Percentiles rank a stretch among this genome's conserved stretches.
phyloP scores from a whole-genome alignment of 2,113 vertebrate genomes.

The Heterocephalus glaber region DNA sequence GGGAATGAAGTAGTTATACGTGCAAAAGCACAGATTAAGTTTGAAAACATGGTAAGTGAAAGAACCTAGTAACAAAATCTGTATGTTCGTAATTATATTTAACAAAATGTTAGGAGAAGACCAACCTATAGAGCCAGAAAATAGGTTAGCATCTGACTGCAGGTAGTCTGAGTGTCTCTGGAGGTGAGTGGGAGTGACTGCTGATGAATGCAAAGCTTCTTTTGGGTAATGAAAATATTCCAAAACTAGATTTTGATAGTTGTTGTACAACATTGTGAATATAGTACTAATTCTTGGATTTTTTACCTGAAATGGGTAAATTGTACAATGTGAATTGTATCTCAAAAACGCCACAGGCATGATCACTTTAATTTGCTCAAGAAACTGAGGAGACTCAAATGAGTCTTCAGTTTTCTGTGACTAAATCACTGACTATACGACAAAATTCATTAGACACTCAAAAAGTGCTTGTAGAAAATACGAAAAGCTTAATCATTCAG shows the following conservation, averaged over 20 bases:
- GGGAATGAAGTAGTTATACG: neutral
- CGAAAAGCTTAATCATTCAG: neutral
- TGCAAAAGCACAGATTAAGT: neutral
- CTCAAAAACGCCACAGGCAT: neutral
- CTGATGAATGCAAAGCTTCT: neutral
- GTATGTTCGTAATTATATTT: neutral
- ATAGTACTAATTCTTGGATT: neutral
- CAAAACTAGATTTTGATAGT: neutral
- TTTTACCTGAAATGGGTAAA: neutral
- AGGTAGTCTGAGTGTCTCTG: rapidly evolving
- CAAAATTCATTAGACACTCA: neutral
- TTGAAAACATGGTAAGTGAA: neutral
- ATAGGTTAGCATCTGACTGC: neutral
- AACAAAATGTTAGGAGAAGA: neutral
- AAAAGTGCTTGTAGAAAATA: neutral
- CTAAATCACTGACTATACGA: neutral
- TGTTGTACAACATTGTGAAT: neutral
- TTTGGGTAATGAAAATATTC: neutral
- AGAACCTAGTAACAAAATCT: neutral
- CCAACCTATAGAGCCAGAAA: neutral
- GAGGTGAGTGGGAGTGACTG: neutral
- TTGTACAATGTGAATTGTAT: neutral
- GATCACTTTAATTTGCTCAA: neutral
- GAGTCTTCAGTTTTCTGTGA: constrained; percentile 14
- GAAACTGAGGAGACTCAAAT: neutral